A percentile compares a stretch with the other conserved stretches of the same genome.
phyloP scores from a whole-genome alignment of 2,113 vertebrate species.

The Tringa solitaria region DNA sequence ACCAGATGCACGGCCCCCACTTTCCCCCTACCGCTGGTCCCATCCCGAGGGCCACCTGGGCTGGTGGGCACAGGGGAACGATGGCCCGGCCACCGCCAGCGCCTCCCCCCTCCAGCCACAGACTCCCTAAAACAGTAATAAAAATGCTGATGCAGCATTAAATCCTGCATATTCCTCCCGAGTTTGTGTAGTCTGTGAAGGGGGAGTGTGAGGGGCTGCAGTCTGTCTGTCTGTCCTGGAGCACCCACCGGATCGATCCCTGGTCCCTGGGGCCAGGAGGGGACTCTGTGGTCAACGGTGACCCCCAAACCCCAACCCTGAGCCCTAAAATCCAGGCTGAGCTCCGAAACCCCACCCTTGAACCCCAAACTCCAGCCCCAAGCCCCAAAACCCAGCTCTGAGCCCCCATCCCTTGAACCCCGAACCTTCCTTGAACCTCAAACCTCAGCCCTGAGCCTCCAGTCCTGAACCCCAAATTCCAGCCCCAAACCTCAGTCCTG shows the following conservation, averaged over 20 bases:
- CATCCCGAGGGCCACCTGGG: accelerated
- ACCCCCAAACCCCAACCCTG: background rate
- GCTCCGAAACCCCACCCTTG: too few species aligned
- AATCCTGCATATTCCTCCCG: background rate
- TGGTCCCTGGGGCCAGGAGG: background rate
- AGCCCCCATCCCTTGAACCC: background rate
- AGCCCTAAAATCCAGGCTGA: background rate
- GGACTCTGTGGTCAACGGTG: background rate
- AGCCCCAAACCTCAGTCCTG: too few species aligned
- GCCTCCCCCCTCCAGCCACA: accelerated
- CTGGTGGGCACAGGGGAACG: accelerated
- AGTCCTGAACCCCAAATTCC: background rate
- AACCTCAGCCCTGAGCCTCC: background rate
- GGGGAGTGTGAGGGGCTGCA: accelerated
- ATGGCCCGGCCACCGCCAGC: background rate
- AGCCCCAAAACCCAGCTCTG: background rate
- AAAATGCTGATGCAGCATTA: background rate
- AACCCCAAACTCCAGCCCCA: too few species aligned
- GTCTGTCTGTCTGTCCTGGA: background rate
- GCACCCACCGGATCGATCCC: background rate
- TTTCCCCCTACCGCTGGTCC: background rate
- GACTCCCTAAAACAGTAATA: background rate
- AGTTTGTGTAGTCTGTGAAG: background rate
- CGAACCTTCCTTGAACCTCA: background rate
- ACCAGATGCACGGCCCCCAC: background rate